Conservation (phyloP, 2,888 invertebrate species). For the Fissipunctia ypsillon region DNA sequence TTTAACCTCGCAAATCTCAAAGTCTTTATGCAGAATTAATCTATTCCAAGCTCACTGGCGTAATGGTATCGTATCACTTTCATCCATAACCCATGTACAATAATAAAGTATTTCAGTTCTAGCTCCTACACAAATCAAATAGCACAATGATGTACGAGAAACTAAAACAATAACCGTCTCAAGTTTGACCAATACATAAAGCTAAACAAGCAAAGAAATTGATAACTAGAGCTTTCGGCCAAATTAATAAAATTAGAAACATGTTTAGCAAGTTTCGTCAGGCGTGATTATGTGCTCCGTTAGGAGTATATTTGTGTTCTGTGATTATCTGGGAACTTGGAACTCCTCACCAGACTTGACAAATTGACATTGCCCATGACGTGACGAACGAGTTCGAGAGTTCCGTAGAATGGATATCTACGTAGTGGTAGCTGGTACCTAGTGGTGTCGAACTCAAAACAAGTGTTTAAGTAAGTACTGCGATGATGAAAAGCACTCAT, state of each 20-base stretch:
- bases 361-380: conserved; percentile 53
- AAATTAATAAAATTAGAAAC: conserved; percentile 39
- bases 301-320: too few relatives aligned
- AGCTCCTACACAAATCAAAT: conserved; percentile 37
- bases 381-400: conserved; percentile 16
- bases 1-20: background rate
- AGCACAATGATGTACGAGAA: conserved; percentile 23
- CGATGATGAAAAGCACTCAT: too few relatives aligned
- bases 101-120: background rate
- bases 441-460: background rate
- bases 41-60: background rate
- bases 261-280: conserved; percentile 67
- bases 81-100: too few relatives aligned
- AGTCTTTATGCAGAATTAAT: background rate
- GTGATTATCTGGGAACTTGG: conserved; percentile 13
- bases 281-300: conserved; percentile 29
- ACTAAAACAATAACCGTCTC: conserved; percentile 7
- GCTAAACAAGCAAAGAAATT: conserved; percentile 9
- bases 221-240: conserved; percentile 4
- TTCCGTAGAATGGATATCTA: background rate
- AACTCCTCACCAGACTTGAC: conserved; percentile 67
- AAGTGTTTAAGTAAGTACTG: background rate
- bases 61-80: background rate
- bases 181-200: background rate
- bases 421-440: background rate